Conservation (phyloP, 2,797 vertebrate genomes). For the Muraenolepis orangiensis region DNA sequence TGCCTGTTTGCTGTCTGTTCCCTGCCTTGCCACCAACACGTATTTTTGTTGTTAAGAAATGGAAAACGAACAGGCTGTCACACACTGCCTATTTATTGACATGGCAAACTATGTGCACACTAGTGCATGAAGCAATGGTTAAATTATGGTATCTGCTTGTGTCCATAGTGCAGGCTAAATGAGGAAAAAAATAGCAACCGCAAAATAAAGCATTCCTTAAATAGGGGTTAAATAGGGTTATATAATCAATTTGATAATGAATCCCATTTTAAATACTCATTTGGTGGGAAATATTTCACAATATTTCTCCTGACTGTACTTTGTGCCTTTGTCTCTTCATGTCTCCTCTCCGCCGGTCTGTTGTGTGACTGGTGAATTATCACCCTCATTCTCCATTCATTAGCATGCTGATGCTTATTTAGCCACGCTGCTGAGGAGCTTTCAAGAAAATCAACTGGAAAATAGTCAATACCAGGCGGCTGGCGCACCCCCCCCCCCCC, state of each 20-base stretch:
- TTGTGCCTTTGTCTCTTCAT: slow-evolving; percentile 8
- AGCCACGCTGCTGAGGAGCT: slow-evolving; percentile 66
- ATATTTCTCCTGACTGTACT: slow-evolving; percentile 50
- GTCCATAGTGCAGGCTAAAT: not conserved
- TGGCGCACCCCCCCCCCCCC: slow-evolving; percentile 20
- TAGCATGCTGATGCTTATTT: slow-evolving; percentile 74
- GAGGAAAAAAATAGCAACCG: not conserved
- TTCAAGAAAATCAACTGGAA: slow-evolving; percentile 76
- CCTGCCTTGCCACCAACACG: not conserved
- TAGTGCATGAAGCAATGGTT: not conserved
- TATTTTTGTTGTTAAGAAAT: not conserved
- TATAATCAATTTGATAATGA: slow-evolving; percentile 25
- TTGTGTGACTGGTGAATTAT: slow-evolving; percentile 67
- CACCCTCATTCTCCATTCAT: slow-evolving; percentile 70
- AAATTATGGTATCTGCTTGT: not conserved
- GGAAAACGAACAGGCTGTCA: not conserved
- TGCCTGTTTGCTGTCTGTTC: too few species aligned
- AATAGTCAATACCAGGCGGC: slow-evolving; percentile 66
- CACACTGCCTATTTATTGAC: not conserved
- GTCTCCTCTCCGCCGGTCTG: slow-evolving; percentile 40
- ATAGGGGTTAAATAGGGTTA: not conserved
- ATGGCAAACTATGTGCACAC: not conserved
- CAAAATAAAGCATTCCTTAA: not conserved
- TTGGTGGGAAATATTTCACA: slow-evolving; percentile 66
- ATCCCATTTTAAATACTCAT: slow-evolving; percentile 69